Base-by-base conservation (phyloP, 2,888 invertebrate species). In the Thereva unica region DNA sequence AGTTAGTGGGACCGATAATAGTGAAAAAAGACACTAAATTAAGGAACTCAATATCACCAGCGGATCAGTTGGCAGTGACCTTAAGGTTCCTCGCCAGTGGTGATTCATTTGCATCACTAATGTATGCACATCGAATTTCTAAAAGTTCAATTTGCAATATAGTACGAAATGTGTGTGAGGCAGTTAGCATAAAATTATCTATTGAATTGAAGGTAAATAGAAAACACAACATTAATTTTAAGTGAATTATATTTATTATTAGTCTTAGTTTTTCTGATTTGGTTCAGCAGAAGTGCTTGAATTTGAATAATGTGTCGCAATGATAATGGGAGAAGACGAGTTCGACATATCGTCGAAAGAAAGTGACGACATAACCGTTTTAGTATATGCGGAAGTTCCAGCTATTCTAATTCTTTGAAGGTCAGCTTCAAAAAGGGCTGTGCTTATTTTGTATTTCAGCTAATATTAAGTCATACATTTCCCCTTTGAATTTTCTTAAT, bases 21-120 rank as follows among this genome's bases (percentile, higher is more conserved):
- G n/a, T n/a, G n/a, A n/a, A n/a, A n/a, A n/a, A n/a, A n/a, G n/a
- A n/a, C n/a, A n/a, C n/a, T 47, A 47, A 47, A 47, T 8, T 47
- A 47, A 47, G 47, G 47, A 47, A 47, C 5, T 47, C 47, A 47
- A 47, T 47, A 47, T 47, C 47, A 47, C 47, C 47, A 47, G 47
- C 47, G 12, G 47, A 47, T 47, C 47, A 47, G 47, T 47, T 47
- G 5, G 47, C 47, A 7, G 47, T 47, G 5, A 47, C 47, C n/a
- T 47, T 47, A 47, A 47, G 47, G 47, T 47, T 47, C 47, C 2
- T 47, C 4, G 47, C 47, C 47, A 8, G 1, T 47, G 47, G 47
- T 8, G 47, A 47, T 47, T 47, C 47, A 10, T 47, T 47, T 47
- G 47, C 47, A 47, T 47, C 47, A 10, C 47, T 47, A 47, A 47